Base-by-base conservation (phyloP, 2,888 invertebrate species). In the Exephanes ischioxanthus region DNA sequence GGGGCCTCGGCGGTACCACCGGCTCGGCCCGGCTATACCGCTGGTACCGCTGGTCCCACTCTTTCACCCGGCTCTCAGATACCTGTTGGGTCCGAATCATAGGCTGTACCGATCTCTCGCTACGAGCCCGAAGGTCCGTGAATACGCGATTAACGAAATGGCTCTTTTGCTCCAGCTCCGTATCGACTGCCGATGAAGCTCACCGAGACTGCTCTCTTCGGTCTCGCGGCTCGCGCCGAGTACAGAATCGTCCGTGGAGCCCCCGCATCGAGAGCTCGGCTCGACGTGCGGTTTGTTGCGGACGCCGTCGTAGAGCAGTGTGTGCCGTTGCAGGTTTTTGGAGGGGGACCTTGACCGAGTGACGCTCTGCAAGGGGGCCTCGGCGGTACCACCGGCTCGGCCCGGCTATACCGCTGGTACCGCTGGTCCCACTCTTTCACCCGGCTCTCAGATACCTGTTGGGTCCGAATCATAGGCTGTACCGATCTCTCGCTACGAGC, bases 281-380 rank as follows among this genome's bases (percentile, higher is more conserved):
- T 48, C 68, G 58, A 26, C 70, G 79, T 79, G 63, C 51, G 78
- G 73, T 41, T 61, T 81, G 70, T 71, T 85, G 70, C 68, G 78
- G 80, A 72, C 66, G 85, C 19, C 51, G 80, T 51, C 55, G 45
- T 63, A 6, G 16, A 26, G 26, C 63, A 16, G 33, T 48, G 73
- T 78, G 72, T 63, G 82, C 71, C 66, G 82, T 76, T 85, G 86
- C 86, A 88, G 89, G 89, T 91, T 93, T 92, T 92, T 89, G 92
- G 91, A 90, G 91, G 90, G 91, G 90, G 88, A 91, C 93, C 93
- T 93, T 93, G 93, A 93, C 93, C 93, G 92, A 93, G 93, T 93
- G 92, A 90, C 89, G 91, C 90, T 90, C 89, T 87, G n/a, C n/a
- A n/a, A n/a, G n/a, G 84, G 58, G 67, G 78, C 78, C 73, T 7